A percentile compares a stretch with the other conserved stretches of the same genome.
Evolutionary conservation across 2,113 vertebrate species (phyloP).

Genomic region (Corydoras sp.): DNA sequence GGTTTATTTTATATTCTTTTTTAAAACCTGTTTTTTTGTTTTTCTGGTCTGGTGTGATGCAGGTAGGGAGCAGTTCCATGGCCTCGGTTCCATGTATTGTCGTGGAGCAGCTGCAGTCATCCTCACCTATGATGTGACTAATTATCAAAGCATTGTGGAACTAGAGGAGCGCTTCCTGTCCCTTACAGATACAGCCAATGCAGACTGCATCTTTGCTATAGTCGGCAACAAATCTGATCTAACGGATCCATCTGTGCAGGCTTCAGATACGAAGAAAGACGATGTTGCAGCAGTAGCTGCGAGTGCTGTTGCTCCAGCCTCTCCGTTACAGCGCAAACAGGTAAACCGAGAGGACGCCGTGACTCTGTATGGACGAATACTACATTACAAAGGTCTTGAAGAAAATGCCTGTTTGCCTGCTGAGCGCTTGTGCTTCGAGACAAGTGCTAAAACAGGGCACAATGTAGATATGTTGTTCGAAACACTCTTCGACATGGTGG

Average conservation of each 20-base stretch:
- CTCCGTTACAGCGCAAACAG: slow-evolving; percentile 63
- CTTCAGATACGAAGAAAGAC: slow-evolving; percentile 32
- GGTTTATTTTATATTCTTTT: too few relatives aligned
- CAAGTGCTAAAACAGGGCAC: slow-evolving; percentile 89
- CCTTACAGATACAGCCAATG: slow-evolving; percentile 83
- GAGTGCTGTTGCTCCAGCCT: slow-evolving; percentile 30
- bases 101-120: slow-evolving; percentile 84
- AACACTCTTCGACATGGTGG: slow-evolving; percentile 84
- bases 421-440: slow-evolving; percentile 93
- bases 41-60: too few relatives aligned
- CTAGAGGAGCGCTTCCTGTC: slow-evolving; percentile 91
- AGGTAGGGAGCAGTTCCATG: slow-evolving; percentile 96
- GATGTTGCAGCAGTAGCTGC: too few relatives aligned
- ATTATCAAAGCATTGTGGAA: slow-evolving; percentile 82
- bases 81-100: slow-evolving; percentile 96
- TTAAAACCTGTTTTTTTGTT: too few relatives aligned
- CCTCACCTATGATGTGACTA: slow-evolving; percentile 87
- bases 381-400: slow-evolving; percentile 84
- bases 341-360: slow-evolving; percentile 75
- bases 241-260: slow-evolving; percentile 55
- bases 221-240: slow-evolving; percentile 96
- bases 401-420: slow-evolving; percentile 75
- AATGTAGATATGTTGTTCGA: slow-evolving; percentile 90
- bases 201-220: slow-evolving; percentile 86
- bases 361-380: slow-evolving; percentile 79